phyloP scores from a whole-genome alignment of 1,140 invertebrate species.

The Cepaea nemoralis region DNA sequence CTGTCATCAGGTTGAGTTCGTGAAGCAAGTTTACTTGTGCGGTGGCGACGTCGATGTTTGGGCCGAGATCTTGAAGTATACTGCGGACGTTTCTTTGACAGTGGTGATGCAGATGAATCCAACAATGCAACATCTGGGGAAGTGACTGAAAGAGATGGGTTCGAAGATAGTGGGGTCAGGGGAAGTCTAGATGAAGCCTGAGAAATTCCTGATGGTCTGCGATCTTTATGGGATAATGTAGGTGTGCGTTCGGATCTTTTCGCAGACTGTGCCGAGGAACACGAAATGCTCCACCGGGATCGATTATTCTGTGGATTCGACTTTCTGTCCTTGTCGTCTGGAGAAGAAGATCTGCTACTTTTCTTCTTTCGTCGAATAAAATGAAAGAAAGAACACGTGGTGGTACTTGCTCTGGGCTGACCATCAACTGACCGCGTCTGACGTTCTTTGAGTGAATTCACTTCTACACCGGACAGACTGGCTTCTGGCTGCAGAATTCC shows the following conservation, averaged over 20 bases:
- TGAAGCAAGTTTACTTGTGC: not conserved
- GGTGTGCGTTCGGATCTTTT: not conserved
- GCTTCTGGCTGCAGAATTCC: not conserved
- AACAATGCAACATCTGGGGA: not conserved
- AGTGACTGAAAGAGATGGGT: not conserved
- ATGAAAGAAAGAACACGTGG: not conserved
- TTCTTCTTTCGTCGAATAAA: constrained; percentile 14
- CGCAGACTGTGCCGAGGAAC: not conserved
- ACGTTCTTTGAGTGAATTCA: not conserved
- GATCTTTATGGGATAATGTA: not conserved
- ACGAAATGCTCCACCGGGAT: not conserved
- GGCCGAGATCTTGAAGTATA: not conserved
- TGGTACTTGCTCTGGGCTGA: not conserved
- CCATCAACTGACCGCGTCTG: not conserved
- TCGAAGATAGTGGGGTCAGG: not conserved
- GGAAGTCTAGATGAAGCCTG: not conserved
- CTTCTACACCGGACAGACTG: not conserved
- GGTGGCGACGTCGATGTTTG: not conserved
- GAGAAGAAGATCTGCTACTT: not conserved
- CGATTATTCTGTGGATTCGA: not conserved
- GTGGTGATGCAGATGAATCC: not conserved
- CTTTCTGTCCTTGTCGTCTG: not conserved
- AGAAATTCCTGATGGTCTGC: not conserved
- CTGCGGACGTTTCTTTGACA: not conserved
- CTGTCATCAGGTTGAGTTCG: not conserved